Evolutionary conservation across 2,797 vertebrate species (phyloP), one percentile per base, ranked within the genome.

Genomic region (Apodemus agrarius): DNA sequence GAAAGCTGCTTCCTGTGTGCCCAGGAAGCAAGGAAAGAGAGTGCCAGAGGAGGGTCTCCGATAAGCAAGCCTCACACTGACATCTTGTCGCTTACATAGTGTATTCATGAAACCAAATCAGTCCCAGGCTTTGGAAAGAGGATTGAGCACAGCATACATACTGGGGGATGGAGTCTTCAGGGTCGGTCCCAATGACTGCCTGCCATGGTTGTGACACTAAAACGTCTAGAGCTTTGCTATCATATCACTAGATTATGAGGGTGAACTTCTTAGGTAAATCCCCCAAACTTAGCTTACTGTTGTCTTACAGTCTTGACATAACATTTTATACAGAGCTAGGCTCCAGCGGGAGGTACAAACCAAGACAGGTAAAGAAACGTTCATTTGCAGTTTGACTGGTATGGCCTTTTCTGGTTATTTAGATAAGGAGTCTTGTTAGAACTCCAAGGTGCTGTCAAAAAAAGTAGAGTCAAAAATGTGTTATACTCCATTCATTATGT

Each of bases 351-450:
- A 57, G 29, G 10, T 86, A 5, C 63, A 80, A 26, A 37, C 82
- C 65, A 34, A 84, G 83, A 84, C 76, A 86, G 59, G 69, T 75
- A 79, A 80, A 95, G 72, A 34, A 72, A n/a, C 82, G 21, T 89
- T 91, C 87, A 37, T 92, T 93, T 92, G 67, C 43, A n/a, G 2
- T 54, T 84, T 85, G 54, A 43, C 75, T 93, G 81, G 1, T 46
- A 37, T 82, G 80, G 76, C 76, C 80, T 96, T 96, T 94, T 76
- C 90, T 95, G 65, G 52, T 89, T 95, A 89, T 87, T 96, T 96
- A 94, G 79, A 59, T 90, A n/a, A 57, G 54, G 9, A 96, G 16
- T n/a, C 75, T 97, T 79, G 40, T 78, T 97, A 88, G 95, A 97
- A 85, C 59, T 86, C 89, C 83, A 21, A 89, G 21, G 83, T 84